Conservation (phyloP, 2,113 vertebrate genomes). For the Gavialis gangeticus region DNA sequence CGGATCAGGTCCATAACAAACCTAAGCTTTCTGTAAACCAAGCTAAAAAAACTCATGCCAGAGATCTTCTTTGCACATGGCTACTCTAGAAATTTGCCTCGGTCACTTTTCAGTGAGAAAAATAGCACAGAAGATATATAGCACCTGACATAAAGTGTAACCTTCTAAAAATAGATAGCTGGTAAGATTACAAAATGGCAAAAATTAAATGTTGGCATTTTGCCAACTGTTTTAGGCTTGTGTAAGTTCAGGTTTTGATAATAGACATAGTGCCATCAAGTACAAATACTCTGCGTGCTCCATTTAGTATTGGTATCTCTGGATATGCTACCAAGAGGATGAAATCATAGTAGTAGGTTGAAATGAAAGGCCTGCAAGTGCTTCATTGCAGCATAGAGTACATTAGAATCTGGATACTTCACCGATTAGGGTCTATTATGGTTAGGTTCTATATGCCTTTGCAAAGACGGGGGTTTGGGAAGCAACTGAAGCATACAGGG, state of each 20-base stretch:
- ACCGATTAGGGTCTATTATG: too few relatives aligned
- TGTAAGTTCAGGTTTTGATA: background rate
- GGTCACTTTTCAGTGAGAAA: background rate
- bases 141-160: background rate
- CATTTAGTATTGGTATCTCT: background rate
- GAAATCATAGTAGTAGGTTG: background rate
- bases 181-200: background rate
- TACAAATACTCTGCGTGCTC: background rate
- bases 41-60: background rate
- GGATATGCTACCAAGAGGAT: background rate
- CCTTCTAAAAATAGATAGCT: background rate
- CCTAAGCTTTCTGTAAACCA: background rate
- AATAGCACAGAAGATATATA: fast-evolving
- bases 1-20: background rate
- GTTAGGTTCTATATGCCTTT: too few relatives aligned
- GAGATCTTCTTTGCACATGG: background rate
- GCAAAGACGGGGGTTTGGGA: too few relatives aligned
- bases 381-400: background rate
- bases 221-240: background rate
- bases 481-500: too few relatives aligned
- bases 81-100: background rate
- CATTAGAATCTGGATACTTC: background rate
- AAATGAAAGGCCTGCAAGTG: background rate
- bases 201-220: background rate
- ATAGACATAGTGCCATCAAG: background rate